phyloP scores from a whole-genome alignment of 2,888 invertebrate genomes.

The Andrena praecox region DNA sequence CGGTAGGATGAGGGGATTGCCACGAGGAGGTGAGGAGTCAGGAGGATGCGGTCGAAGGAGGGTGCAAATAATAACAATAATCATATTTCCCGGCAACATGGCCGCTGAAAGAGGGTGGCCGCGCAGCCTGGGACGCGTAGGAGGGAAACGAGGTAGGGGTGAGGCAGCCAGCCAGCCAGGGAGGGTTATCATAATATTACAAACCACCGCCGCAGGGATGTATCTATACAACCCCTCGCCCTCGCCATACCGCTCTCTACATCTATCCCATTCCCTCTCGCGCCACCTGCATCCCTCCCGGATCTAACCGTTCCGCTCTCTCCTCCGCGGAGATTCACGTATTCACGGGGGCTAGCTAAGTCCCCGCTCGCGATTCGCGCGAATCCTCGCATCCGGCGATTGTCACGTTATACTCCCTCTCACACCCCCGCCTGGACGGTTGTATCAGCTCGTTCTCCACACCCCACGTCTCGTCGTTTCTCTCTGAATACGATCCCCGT shows the following conservation, averaged over 20 bases:
- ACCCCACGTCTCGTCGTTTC: conserved; percentile 48
- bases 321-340: conserved; percentile 55
- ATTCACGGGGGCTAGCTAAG: conserved; percentile 71
- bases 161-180: conserved; percentile 71
- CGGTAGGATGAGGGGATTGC: conserved; percentile 67
- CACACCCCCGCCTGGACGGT: conserved; percentile 31
- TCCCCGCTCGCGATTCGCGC: conserved; percentile 79
- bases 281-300: conserved; percentile 26
- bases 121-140: conserved; percentile 75
- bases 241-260: conserved; percentile 48
- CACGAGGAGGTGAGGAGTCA: conserved; percentile 77
- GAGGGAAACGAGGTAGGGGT: conserved; percentile 72
- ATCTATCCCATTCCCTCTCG: conserved; percentile 24
- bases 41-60: conserved; percentile 80
- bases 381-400: conserved; percentile 81
- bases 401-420: conserved; percentile 74
- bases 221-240: conserved; percentile 79
- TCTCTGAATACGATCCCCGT: conserved; percentile 69
- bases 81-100: conserved; percentile 85
- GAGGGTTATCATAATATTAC: conserved; percentile 85
- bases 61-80: conserved; percentile 85
- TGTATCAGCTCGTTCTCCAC: conserved; percentile 50
- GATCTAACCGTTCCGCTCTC: conserved; percentile 40
- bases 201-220: conserved; percentile 83
- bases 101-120: conserved; percentile 83